Evolutionary conservation across 2,888 invertebrate genomes (phyloP), one percentile per base, ranked within the genome.

Genomic region (Hofmannophila pseudospretella): DNA sequence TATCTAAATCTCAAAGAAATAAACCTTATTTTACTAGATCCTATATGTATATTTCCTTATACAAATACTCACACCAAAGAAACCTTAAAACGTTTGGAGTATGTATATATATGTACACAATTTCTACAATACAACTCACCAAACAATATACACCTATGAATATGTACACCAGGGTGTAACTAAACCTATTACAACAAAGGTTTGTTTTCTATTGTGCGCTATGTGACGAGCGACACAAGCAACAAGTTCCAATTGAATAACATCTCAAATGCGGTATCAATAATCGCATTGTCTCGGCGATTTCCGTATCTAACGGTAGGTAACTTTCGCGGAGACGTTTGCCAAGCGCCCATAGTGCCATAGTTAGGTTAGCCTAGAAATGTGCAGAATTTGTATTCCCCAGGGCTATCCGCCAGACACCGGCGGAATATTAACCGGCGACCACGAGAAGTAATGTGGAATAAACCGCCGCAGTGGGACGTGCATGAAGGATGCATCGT

Each of bases 391-490:
- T 77, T 74, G 78, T 81, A 82, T 80, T 81, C 80, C 65, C 67
- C 36, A 49, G 58, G 61, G 65, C 57, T 57, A 66, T 63, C 61
- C 54, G 49, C 54, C 56, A 50, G 64, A 68, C 75, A 67, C 66
- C 57, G 59, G 34, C 49, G 58, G 80, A 81, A 81, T 81, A 78
- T 71, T 73, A 82, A 81, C 72, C 56, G 63, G 52, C 44, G 52
- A 48, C 58, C 62, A 64, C 54, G 63, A 72, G 78, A 73, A 78
- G 72, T 80, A 79, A 79, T 73, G 77, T 74, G 67, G 76, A 72
- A 74, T 74, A 74, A 77, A 75, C 74, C 66, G 71, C 68, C 65
- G 72, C 71, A 68, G 63, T 49, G 66, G 67, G 65, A 75, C 76
- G 77, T 78, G 80, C 70, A 73, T 65, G 64, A 63, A 53, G 51